Evolutionary conservation across 2,797 vertebrate species (phyloP), one percentile per base, ranked within the genome.

Genomic region (Lindbergichthys nudifrons): DNA sequence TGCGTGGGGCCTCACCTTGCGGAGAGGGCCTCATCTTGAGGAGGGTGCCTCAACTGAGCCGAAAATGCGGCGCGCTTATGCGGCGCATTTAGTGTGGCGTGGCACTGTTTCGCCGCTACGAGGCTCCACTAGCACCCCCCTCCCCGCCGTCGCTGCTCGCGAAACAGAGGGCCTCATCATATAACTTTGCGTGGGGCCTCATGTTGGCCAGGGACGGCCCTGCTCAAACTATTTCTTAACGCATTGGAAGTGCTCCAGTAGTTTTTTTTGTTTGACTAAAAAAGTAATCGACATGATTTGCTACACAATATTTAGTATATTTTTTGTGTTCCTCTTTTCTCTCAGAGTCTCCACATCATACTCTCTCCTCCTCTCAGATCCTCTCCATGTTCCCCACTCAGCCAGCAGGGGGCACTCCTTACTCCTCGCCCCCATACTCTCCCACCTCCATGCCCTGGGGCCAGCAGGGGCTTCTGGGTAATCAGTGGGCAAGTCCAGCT

Each of bases 321-420:
- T 0, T 18, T 71, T 45, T 41, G 18, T 63, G 41, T 46, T 48
- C 46, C 26, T 52, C 1, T 57, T 19, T 0, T 48, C 30, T 32
- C 1, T 36, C 72, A 92, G 92, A 85, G 62, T 51, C 80, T 67
- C 84, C 70, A 7, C 69, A 70, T 65, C 77, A 70, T 5, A 23
- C 0, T 1, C 58, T 89, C 43, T 90, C 90, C 65, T 65, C 51
- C 39, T 52, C 81, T 63, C 91, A 92, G 86, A 90, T 88, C 65
- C 75, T 90, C 66, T 80, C 90, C 72, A 85, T 87, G 83, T 90
- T 84, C 85, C 74, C 82, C 39, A 39, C 58, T 2, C 87, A 80
- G 53, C 84, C 83, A 75, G 46, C 19, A 61, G 88, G 85, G 48
- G 82, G 81, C 50, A 46, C 87, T 66, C 80, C 78, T 0, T 89